A percentile compares a stretch with the other conserved stretches of the same genome.
Evolutionary conservation across 2,797 vertebrate species (phyloP).

Genomic region (Danio albolineatus): DNA sequence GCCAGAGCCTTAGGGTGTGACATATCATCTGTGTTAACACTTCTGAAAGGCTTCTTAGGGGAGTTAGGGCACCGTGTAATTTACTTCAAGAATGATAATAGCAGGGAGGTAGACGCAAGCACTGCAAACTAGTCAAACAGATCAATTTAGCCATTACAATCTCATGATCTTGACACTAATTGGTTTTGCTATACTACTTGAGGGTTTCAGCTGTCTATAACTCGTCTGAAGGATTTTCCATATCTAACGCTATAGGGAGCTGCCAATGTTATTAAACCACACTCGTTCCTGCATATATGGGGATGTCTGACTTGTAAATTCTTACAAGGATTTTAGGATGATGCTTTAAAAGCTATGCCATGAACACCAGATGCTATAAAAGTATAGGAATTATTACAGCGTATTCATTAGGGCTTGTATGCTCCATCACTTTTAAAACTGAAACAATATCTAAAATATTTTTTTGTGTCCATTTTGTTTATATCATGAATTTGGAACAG

Average conservation of each 20-base stretch:
- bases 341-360: constrained; percentile 24
- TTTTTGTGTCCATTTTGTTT: neutral
- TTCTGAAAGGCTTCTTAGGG: constrained; percentile 31
- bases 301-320: constrained; percentile 23
- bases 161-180: constrained; percentile 57
- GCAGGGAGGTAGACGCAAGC: constrained; percentile 31
- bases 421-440: constrained; percentile 1
- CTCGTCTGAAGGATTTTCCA: constrained; percentile 25
- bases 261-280: neutral
- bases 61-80: constrained; percentile 45
- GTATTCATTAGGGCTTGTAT: constrained; percentile 2
- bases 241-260: neutral
- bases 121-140: constrained; percentile 27
- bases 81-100: constrained; percentile 56
- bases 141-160: constrained; percentile 32
- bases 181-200: constrained; percentile 11
- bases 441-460: neutral
- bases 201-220: constrained; percentile 50
- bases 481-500: neutral
- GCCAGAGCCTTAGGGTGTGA: constrained; percentile 36
- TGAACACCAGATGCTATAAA: constrained; percentile 15
- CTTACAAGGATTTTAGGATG: constrained; percentile 3
- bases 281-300: neutral
- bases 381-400: neutral
- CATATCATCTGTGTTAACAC: constrained; percentile 41